Conservation (phyloP, 1,140 invertebrate species). For the Schmidtea mediterranea region DNA sequence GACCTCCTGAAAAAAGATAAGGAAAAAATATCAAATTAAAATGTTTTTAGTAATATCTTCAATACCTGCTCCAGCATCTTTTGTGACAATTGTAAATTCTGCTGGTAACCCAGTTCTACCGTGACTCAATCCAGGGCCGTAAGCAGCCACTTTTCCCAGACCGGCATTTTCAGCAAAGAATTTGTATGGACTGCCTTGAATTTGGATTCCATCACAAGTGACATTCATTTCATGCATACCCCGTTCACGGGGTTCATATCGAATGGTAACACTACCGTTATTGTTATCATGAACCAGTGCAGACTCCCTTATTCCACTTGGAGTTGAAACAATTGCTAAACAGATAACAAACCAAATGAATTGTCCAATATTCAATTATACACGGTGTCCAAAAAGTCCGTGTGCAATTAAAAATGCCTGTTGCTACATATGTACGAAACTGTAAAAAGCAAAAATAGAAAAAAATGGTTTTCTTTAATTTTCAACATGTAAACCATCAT, state of each 20-base stretch:
- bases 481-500: too few species aligned
- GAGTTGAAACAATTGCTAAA: constrained; percentile 61
- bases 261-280: constrained; percentile 75
- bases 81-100: constrained; percentile 71
- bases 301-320: constrained; percentile 41
- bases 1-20: constrained; percentile 27
- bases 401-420: too few species aligned
- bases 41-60: background rate
- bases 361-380: too few species aligned
- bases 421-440: too few species aligned
- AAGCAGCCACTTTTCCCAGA: constrained; percentile 64
- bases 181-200: constrained; percentile 57
- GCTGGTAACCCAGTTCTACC: constrained; percentile 62
- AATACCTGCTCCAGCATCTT: constrained; percentile 48
- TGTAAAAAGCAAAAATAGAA: too few species aligned
- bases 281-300: constrained; percentile 31
- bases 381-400: too few species aligned
- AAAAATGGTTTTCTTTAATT: too few species aligned
- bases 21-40: background rate
- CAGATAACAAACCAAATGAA: too few species aligned
- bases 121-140: constrained; percentile 36
- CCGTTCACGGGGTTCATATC: constrained; percentile 70
- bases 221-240: constrained; percentile 68
- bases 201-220: constrained; percentile 3
- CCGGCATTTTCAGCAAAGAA: constrained; percentile 60